A percentile compares a stretch with the other conserved stretches of the same genome.
Conservation (phyloP, 2,888 invertebrate genomes). For the Leptinotarsa juncta region DNA sequence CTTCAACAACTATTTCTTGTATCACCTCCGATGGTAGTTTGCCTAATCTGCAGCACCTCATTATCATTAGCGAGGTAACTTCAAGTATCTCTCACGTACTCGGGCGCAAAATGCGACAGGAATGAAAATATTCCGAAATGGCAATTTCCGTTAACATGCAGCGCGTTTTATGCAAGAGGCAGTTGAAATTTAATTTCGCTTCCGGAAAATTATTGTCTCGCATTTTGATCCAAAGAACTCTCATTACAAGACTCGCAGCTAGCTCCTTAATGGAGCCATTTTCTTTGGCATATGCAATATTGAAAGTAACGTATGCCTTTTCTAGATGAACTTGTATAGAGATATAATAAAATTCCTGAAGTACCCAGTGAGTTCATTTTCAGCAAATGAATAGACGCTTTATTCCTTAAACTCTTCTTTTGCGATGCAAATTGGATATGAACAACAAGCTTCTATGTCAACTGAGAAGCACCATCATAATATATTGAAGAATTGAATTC, state of each 20-base stretch:
- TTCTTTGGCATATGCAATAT: conserved; percentile 10
- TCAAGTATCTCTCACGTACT: conserved; percentile 40
- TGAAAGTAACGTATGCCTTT: conserved; percentile 5
- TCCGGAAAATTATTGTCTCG: conserved; percentile 40
- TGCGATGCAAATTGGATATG: too few species aligned
- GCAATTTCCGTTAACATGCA: conserved; percentile 41
- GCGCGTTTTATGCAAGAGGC: conserved; percentile 36
- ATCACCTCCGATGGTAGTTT: background rate
- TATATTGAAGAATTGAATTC: too few species aligned
- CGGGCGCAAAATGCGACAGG: conserved; percentile 31
- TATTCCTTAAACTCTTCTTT: too few species aligned
- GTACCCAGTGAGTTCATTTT: background rate
- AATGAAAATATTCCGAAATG: conserved; percentile 42
- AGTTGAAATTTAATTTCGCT: conserved; percentile 44
- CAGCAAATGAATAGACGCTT: too few species aligned
- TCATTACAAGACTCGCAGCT: conserved; percentile 5
- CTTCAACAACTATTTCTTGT: background rate
- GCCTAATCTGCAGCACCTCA: conserved; percentile 34
- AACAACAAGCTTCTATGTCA: too few species aligned
- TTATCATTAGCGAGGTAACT: conserved; percentile 34
- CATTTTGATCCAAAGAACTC: conserved; percentile 37
- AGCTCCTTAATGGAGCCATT: conserved; percentile 22
- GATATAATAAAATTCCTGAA: conserved; percentile 1
- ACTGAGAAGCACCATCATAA: too few species aligned
- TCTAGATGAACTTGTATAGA: background rate